phyloP scores from a whole-genome alignment of 2,113 vertebrate species.

The Gallinago paraguaiae region DNA sequence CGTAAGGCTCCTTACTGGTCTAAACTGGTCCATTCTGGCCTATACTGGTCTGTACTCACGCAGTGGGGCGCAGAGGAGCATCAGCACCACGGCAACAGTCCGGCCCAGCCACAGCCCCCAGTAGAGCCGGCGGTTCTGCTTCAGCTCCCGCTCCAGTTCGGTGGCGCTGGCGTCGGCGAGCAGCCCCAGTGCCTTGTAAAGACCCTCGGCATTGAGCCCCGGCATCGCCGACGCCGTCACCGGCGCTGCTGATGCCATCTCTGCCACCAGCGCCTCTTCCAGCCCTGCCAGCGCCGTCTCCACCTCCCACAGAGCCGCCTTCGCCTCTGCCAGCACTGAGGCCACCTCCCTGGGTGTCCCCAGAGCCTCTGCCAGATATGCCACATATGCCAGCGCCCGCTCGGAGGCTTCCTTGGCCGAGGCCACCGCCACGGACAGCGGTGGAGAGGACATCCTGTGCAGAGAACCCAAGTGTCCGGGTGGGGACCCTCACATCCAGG shows the following conservation, averaged over 20 bases:
- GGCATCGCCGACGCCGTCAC: rapidly evolving
- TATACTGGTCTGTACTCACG: background rate
- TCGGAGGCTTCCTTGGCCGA: rapidly evolving
- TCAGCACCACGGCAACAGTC: background rate
- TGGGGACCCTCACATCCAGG: background rate
- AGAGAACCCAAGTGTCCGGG: rapidly evolving
- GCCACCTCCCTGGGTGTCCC: background rate
- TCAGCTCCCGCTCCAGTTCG: background rate
- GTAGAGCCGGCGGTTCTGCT: background rate
- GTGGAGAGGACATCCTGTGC: background rate
- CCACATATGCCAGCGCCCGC: background rate
- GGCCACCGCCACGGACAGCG: background rate
- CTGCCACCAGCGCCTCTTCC: background rate
- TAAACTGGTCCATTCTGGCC: background rate
- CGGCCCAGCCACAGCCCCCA: rapidly evolving
- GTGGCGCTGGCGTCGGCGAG: rapidly evolving
- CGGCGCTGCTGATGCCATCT: rapidly evolving
- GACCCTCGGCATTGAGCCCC: rapidly evolving
- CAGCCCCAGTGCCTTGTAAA: background rate
- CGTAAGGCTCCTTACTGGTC: background rate
- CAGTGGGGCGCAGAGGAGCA: background rate
- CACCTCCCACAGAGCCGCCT: background rate
- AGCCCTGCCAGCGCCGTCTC: background rate
- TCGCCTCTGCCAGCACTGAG: background rate
- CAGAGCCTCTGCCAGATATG: background rate